A percentile compares a stretch with the other conserved stretches of the same genome.
phyloP scores from a whole-genome alignment of 1,140 invertebrate genomes.

The Melipona quadrifasciata region DNA sequence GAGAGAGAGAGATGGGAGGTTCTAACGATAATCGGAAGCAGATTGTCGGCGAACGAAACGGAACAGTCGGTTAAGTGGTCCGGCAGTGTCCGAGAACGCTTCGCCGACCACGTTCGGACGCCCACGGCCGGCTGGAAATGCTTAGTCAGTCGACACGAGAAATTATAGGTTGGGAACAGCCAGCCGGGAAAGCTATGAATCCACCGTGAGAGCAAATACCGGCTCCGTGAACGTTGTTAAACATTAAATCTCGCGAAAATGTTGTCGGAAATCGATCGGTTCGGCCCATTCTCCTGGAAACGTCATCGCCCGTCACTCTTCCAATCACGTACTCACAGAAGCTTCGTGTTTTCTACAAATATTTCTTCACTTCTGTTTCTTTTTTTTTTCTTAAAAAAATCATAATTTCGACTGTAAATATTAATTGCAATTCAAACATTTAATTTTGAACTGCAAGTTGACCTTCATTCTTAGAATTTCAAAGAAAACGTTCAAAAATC shows the following conservation, averaged over 20 bases:
- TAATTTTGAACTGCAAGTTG: no score
- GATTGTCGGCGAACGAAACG: conserved; percentile 59
- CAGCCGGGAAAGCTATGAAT: conserved; percentile 36
- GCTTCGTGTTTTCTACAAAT: background rate
- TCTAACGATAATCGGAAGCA: conserved; percentile 64
- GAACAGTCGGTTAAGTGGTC: conserved; percentile 69
- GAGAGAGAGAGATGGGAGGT: conserved; percentile 31
- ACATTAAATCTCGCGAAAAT: conserved; percentile 33
- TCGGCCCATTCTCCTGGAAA: background rate
- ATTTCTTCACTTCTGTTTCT: background rate
- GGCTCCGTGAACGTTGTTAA: conserved; percentile 21
- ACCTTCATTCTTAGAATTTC: no score
- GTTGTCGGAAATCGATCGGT: background rate
- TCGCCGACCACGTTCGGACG: conserved; percentile 32
- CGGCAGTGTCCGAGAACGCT: conserved; percentile 51
- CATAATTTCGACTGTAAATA: no score
- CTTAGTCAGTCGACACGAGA: conserved; percentile 67
- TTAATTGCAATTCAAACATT: no score
- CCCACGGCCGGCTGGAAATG: conserved; percentile 58
- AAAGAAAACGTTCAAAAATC: no score
- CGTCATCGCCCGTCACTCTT: background rate
- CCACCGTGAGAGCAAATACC: conserved; percentile 25
- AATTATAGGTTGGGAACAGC: conserved; percentile 59
- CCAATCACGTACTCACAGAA: background rate
- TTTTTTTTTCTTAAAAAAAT: background rate